Conservation (phyloP, 1,140 invertebrate species). For the Teleopsis dalmanni region DNA sequence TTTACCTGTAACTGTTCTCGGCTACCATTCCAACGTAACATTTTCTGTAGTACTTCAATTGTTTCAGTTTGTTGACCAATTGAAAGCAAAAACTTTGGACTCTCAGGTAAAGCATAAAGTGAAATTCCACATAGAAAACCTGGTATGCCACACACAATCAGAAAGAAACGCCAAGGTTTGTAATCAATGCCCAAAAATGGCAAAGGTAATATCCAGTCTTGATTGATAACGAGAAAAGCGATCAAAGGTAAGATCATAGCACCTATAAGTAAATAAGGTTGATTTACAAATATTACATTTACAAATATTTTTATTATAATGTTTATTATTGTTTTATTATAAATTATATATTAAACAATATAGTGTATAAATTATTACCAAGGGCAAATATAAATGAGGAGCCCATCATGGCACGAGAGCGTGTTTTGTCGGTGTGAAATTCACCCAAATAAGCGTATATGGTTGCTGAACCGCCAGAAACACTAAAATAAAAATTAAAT, state of each 20-base stretch:
- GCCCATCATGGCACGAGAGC: conserved; percentile 18
- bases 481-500: conserved; percentile 6
- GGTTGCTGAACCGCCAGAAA: conserved; percentile 18
- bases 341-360: no score
- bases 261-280: no score
- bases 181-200: conserved; percentile 15
- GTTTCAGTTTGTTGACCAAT: conserved; percentile 53
- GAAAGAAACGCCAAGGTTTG: conserved; percentile 21
- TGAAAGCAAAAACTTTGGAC: conserved; percentile 63
- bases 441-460: conserved; percentile 21
- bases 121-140: conserved; percentile 29
- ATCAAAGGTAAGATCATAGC: conserved; percentile 17
- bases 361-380: no score
- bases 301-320: no score
- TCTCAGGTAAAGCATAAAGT: conserved; percentile 56
- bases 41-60: conserved; percentile 49
- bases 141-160: conserved; percentile 17
- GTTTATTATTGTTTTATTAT: no score
- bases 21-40: conserved; percentile 54
- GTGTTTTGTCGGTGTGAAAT: conserved; percentile 16
- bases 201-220: conserved; percentile 14
- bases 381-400: conserved; percentile 23
- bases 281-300: no score
- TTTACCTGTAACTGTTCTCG: conserved; percentile 19
- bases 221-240: conserved; percentile 18